A percentile compares a stretch with the other conserved stretches of the same genome.
Conservation (phyloP, 2,888 invertebrate genomes). For the Parnassius apollo region DNA sequence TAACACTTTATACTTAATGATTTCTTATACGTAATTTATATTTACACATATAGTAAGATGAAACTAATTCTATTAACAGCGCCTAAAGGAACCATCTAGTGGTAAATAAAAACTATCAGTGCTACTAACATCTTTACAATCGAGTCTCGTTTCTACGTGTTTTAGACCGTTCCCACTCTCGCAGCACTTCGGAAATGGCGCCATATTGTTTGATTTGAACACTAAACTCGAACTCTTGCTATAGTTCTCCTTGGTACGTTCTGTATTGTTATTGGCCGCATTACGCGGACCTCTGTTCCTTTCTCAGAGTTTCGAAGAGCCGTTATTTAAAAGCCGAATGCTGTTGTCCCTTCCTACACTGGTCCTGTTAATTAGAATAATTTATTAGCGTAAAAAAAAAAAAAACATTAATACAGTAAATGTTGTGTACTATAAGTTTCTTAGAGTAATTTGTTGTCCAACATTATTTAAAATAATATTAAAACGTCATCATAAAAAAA, state of each 20-base stretch:
- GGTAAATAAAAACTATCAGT: constrained; percentile 63
- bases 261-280: constrained; percentile 59
- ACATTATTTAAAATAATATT: no score
- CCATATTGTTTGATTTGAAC: constrained; percentile 50
- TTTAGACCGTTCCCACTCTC: constrained; percentile 58
- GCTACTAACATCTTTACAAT: constrained; percentile 51
- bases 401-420: no score
- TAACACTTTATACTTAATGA: no score
- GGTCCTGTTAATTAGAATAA: constrained; percentile 44
- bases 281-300: constrained; percentile 50
- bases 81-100: constrained; percentile 37
- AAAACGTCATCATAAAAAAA: no score
- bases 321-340: constrained; percentile 68
- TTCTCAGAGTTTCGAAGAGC: constrained; percentile 73
- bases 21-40: background rate
- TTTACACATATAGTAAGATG: constrained; percentile 2
- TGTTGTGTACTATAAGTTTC: no score
- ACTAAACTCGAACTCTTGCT: constrained; percentile 48
- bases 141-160: constrained; percentile 44
- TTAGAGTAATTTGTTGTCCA: no score
- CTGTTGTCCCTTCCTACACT: constrained; percentile 72
- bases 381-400: no score
- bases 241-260: constrained; percentile 60
- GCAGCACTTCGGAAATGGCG: constrained; percentile 71
- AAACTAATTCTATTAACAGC: background rate